phyloP scores from a whole-genome alignment of 2,797 vertebrate species.

The Sebastes itinus region DNA sequence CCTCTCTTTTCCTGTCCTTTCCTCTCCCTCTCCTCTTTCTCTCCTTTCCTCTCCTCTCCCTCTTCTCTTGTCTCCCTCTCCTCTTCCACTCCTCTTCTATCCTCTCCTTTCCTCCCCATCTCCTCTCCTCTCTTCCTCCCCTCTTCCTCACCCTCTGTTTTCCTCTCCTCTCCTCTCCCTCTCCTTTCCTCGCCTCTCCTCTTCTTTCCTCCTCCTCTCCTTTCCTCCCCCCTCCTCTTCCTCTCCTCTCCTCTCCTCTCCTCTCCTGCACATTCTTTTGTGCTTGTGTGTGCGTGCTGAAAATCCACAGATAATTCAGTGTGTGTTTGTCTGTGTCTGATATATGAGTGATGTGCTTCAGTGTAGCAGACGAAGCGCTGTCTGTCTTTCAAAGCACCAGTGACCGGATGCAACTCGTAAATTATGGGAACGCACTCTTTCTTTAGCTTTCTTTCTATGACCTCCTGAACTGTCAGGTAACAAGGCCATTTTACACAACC shows the following conservation, averaged over 20 bases:
- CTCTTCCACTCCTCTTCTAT: no score
- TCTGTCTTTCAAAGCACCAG: constrained; percentile 31
- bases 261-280: neutral
- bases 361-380: constrained; percentile 13
- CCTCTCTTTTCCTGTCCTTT: no score
- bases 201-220: no score
- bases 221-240: rapidly evolving
- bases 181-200: neutral
- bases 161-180: neutral
- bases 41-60: rapidly evolving
- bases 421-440: constrained; percentile 20
- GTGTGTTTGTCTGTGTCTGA: neutral
- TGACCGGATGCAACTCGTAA: constrained; percentile 36
- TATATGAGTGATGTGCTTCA: constrained; percentile 11
- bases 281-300: neutral
- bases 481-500: constrained; percentile 43
- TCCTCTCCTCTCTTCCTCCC: neutral
- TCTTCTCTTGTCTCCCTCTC: no score
- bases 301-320: no score
- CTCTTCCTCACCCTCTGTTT: no score
- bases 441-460: constrained; percentile 31
- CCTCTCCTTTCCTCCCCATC: neutral
- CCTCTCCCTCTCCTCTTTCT: no score
- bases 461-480: constrained; percentile 50
- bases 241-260: neutral